Conservation (phyloP, 2,888 invertebrate species). For the Caenorhabditis angaria region DNA sequence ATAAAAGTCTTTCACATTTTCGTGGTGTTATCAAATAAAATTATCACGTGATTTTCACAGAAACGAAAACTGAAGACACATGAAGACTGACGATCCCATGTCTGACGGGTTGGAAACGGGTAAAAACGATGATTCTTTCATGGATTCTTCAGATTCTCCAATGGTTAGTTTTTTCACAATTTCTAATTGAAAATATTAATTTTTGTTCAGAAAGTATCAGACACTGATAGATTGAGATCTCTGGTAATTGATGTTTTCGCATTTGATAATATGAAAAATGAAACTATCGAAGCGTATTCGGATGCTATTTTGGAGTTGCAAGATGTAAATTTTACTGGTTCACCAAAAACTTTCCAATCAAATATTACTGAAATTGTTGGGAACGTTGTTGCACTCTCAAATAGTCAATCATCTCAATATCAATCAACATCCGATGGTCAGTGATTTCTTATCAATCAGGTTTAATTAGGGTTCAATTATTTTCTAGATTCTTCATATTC, state of each 20-base stretch:
- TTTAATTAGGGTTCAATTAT: background rate
- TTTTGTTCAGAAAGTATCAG: background rate
- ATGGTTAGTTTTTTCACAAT: background rate
- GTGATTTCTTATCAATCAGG: background rate
- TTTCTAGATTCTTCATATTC: conserved; percentile 14
- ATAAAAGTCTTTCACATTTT: too few species aligned
- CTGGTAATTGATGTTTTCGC: background rate
- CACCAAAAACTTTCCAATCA: conserved; percentile 1
- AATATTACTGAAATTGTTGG: conserved; percentile 7
- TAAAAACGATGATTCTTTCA: background rate
- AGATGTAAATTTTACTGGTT: background rate
- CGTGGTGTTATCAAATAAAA: too few species aligned
- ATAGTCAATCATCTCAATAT: background rate
- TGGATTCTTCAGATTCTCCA: background rate
- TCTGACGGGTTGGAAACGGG: conserved; percentile 7
- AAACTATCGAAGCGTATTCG: background rate
- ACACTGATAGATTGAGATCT: background rate
- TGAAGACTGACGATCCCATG: background rate
- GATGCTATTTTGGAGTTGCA: conserved; percentile 1
- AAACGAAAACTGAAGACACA: background rate
- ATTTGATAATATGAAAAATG: conserved; percentile 2
- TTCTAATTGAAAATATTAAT: background rate
- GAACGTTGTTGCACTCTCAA: background rate
- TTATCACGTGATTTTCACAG: background rate
- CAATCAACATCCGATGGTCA: background rate